Percentiles rank a stretch among this genome's conserved stretches.
phyloP scores from a whole-genome alignment of 2,888 invertebrate genomes.

The Philereme vetulata region DNA sequence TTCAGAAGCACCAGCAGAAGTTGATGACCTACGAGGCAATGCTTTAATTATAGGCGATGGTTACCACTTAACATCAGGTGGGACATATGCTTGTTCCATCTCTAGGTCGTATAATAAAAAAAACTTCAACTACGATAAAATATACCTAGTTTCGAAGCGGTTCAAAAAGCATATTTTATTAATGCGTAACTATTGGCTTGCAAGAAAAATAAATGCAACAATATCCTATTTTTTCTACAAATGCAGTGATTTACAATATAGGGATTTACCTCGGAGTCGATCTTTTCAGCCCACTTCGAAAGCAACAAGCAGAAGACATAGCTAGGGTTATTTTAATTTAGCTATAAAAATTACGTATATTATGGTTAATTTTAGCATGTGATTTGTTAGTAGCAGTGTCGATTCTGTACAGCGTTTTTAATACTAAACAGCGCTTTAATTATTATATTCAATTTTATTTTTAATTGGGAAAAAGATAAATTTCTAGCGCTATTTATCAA shows the following conservation, averaged over 20 bases:
- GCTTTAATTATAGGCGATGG: too few species aligned
- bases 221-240: neutral
- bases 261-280: slow-evolving; percentile 74
- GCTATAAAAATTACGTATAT: neutral
- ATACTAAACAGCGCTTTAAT: too few species aligned
- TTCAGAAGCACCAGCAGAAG: too few species aligned
- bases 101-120: too few species aligned
- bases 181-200: slow-evolving; percentile 7
- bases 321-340: slow-evolving; percentile 51
- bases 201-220: neutral
- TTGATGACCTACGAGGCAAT: too few species aligned
- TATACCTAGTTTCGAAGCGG: slow-evolving; percentile 23
- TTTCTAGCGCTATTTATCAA: too few species aligned
- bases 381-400: neutral
- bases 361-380: neutral
- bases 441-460: too few species aligned
- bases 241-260: slow-evolving; percentile 28
- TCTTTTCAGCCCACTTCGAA: slow-evolving; percentile 80
- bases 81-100: too few species aligned
- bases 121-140: neutral
- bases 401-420: too few species aligned
- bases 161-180: slow-evolving; percentile 18
- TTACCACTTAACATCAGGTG: too few species aligned
- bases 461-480: too few species aligned
- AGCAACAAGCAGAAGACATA: slow-evolving; percentile 75